These are phyloP conservation scores for Didymodactylos carnosus DNA, from an alignment of 2,888 invertebrate species.

Conservation along the genomic window DNA sequence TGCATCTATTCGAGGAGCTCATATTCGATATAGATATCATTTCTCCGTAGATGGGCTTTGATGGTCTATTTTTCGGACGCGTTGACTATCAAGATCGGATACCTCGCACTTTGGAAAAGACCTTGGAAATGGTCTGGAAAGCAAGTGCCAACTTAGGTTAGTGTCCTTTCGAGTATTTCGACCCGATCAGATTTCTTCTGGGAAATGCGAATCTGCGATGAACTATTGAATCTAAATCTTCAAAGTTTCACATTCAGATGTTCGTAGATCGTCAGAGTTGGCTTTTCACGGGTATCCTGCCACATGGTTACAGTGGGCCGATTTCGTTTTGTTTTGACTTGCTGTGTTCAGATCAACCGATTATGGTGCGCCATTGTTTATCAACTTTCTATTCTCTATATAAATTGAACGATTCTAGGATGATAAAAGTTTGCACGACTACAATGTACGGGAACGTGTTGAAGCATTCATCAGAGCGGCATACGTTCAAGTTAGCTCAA, in stretches of 20 bases:
- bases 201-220: too few species aligned
- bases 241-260: not conserved
- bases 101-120: constrained; percentile 41
- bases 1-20: not conserved
- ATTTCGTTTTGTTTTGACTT: constrained; percentile 78
- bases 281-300: constrained; percentile 56
- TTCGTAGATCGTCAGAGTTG: constrained; percentile 13
- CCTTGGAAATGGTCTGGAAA: constrained; percentile 65
- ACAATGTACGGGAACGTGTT: constrained; percentile 57
- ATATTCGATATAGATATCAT: not conserved
- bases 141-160: constrained; percentile 42
- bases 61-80: constrained; percentile 6
- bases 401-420: constrained; percentile 36
- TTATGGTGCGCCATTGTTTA: constrained; percentile 34
- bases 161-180: not conserved
- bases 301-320: constrained; percentile 61
- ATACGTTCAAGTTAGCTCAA: constrained; percentile 34
- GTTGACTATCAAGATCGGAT: constrained; percentile 50
- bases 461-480: constrained; percentile 23
- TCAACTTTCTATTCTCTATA: not conserved
- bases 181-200: too few species aligned
- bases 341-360: constrained; percentile 54
- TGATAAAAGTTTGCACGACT: constrained; percentile 54
- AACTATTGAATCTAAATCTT: not conserved
- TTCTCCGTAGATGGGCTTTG: not conserved